phyloP scores from a whole-genome alignment of 2,113 vertebrate species.

The Ptyas mucosa region DNA sequence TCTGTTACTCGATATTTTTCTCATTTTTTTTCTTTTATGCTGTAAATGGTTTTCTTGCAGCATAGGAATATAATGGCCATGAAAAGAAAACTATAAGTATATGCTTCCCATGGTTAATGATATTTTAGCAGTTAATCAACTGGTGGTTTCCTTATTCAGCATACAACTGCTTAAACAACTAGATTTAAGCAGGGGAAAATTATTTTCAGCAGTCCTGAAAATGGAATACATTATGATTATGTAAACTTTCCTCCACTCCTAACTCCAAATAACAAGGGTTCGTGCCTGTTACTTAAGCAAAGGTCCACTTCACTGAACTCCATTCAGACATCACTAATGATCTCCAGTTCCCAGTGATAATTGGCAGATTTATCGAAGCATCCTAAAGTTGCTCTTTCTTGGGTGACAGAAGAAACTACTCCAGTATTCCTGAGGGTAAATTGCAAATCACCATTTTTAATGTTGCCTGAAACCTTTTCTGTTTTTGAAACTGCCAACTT shows the following conservation, averaged over 20 bases:
- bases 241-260: not conserved
- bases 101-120: not conserved
- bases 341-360: conserved; percentile 58
- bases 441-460: conserved; percentile 66
- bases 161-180: not conserved
- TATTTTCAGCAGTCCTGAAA: not conserved
- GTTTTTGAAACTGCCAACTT: conserved; percentile 63
- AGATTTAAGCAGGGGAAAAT: not conserved
- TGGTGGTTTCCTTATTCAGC: not conserved
- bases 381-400: conserved; percentile 45
- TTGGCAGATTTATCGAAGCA: conserved; percentile 61
- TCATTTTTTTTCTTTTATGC: not conserved
- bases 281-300: conserved; percentile 40
- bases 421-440: conserved; percentile 49
- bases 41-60: not conserved
- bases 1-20: not conserved
- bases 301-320: conserved; percentile 25
- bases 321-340: conserved; percentile 57
- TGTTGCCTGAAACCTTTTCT: conserved; percentile 58
- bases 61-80: not conserved
- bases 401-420: conserved; percentile 44
- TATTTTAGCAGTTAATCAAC: not conserved
- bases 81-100: not conserved
- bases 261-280: conserved; percentile 27
- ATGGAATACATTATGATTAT: conserved; percentile 41